Base-by-base conservation (phyloP, 2,113 vertebrate genomes). In the Calyptommatus sinebrachiatus region DNA sequence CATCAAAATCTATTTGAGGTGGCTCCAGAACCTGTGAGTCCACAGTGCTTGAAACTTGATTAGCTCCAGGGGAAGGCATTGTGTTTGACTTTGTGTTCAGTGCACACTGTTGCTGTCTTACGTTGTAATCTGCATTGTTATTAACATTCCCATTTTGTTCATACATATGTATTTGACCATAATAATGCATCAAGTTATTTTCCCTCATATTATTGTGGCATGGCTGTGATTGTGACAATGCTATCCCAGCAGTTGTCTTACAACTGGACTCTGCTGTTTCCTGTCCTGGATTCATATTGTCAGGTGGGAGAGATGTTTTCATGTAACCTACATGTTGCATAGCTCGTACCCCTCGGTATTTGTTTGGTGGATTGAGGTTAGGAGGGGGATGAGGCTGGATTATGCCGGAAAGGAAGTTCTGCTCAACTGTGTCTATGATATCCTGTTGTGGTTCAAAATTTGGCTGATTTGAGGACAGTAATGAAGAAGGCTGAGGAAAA, bases 21-120 rank as follows among this genome's bases (percentile, higher is more conserved):
- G 97, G 91, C 88, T 98, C 98, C 46, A 97, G 85, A 24, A 94
- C 91, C 87, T 97, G 96, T 0, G 97, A 97, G 91, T 99, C 98
- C 81, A 96, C 97, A 0, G 98, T 99, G 90, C 98, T 99, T 84
- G 97, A 97, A 76, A 99, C 98, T 85, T 99, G 98, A 92, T 99
- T 97, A 9, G 95, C 90, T 45, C 97, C 97, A 0, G 98, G 98
- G 1, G 98, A 99, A 21, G 96, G 94, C 94, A 98, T 93, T 80
- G 94, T 86, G n/a, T 94, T 88, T 7, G 93, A 85, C 88, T 93
- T 94, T 86, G 91, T 71, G 75, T 63, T 91, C 12, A 92, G 85
- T 0, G 79, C 29, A 0, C 92, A 91, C 86, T 92, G 91, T 79
- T 91, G 93, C 88, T 91, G 92, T 79, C 87, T 89, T 75, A 85